Base-by-base conservation (phyloP, 2,888 invertebrate genomes). In the Rhagonycha lutea region DNA sequence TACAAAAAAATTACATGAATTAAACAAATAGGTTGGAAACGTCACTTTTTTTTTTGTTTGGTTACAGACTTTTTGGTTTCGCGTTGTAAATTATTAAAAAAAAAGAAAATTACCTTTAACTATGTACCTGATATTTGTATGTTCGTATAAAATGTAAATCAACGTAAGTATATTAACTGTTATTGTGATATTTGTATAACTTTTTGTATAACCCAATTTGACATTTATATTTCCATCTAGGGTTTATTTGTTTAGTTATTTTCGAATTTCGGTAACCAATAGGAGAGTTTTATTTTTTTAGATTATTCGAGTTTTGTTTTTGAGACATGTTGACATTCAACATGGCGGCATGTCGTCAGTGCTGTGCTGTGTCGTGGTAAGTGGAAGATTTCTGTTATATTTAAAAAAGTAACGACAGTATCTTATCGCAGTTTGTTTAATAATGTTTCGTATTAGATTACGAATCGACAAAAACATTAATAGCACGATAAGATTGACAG, bases 281-380 rank as follows among this genome's bases (percentile, higher is more conserved):
- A 61, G 65, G 69, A 72, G 70, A 68, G 65, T 69, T 69, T 26
- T 68, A 72, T 61, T 78, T 78, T 47, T 78, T 78, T 77, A 76
- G 77, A 76, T 78, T 77, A 65, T 12, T 65, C 47, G 47, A 75
- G 84, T 84, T 85, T 86, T 86, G 85, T 86, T 86, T 85, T 85
- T 84, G 83, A 84, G 82, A 82, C 85, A 88, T 90, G 90, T 93
- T 94, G 93, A 94, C 94, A 94, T 93, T 93, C 94, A 95, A 95
- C 94, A 95, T 95, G 95, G 95, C 95, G 95, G 95, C 94, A 94
- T 95, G 95, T 95, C 94, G 94, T 94, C 94, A 94, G 95, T 95
- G 95, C 94, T 94, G 93, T 95, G 95, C 95, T 95, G 95, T 95
- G 95, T 95, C 95, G 95, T 95, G 95, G 95, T 95, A 92, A 94